phyloP scores from a whole-genome alignment of 2,113 vertebrate species.

The Dasyprocta punctata region DNA sequence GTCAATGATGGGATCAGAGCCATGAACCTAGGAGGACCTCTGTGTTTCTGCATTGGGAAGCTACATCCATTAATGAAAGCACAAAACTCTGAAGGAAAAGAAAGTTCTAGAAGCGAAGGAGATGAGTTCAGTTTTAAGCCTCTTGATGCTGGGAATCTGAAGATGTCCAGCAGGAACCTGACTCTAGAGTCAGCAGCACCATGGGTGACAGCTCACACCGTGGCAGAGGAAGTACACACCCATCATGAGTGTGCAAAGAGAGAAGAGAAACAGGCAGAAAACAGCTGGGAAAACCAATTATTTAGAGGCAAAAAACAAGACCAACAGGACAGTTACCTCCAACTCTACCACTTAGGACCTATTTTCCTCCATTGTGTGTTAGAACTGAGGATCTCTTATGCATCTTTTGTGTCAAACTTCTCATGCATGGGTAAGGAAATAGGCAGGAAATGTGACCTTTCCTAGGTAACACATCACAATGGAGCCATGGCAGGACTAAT shows the following conservation, averaged over 20 bases:
- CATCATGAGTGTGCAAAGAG: neutral
- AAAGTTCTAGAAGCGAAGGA: neutral
- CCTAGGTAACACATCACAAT: neutral
- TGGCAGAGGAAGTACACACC: neutral
- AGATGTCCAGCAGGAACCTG: neutral
- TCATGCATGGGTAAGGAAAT: neutral
- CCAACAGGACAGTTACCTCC: neutral
- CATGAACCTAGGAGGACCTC: neutral
- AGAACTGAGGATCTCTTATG: neutral
- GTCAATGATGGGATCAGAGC: neutral
- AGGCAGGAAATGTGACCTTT: neutral
- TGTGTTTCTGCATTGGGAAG: neutral
- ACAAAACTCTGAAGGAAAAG: conserved; percentile 15
- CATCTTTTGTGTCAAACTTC: neutral
- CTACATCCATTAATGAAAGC: neutral
- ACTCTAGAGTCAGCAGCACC: neutral
- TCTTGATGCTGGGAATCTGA: neutral
- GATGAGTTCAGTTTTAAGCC: neutral
- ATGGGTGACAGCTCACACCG: neutral
- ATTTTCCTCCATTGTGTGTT: neutral
- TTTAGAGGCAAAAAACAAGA: neutral
- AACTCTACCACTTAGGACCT: neutral
- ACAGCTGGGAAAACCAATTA: neutral
- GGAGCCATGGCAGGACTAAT: neutral
- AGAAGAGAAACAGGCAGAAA: neutral